phyloP scores from a whole-genome alignment of 92 coral and sea anemone genomes.

The Porites divaricata region DNA sequence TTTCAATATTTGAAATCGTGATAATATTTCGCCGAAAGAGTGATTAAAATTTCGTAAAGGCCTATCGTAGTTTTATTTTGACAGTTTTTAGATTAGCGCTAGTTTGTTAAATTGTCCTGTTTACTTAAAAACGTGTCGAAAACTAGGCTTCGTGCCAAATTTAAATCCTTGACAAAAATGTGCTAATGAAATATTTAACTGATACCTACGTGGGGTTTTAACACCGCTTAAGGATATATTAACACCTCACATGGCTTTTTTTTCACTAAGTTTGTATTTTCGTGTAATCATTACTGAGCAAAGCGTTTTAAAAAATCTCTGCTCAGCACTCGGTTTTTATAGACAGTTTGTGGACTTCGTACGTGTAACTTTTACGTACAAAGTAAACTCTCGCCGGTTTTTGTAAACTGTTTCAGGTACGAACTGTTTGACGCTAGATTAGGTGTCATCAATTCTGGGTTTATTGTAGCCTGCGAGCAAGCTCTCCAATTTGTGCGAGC shows the following conservation, averaged over 20 bases:
- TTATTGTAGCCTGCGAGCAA: no score
- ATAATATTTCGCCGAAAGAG: neutral
- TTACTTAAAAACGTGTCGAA: constrained; percentile 5
- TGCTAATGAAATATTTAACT: constrained; percentile 7
- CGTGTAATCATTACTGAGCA: no score
- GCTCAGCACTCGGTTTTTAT: no score
- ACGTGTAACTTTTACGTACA: no score
- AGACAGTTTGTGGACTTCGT: no score
- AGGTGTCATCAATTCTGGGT: no score
- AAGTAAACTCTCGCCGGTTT: no score
- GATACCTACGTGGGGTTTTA: neutral
- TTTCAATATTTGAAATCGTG: neutral
- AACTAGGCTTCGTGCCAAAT: constrained; percentile 11
- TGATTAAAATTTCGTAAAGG: neutral
- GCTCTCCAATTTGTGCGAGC: no score
- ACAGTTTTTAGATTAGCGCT: constrained; percentile 30
- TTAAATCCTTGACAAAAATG: neutral
- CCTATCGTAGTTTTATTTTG: constrained; percentile 8
- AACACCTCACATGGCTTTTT: neutral
- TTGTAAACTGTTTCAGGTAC: no score
- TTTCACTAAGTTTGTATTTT: no score
- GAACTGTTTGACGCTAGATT: no score
- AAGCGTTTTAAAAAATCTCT: no score
- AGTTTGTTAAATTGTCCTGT: constrained; percentile 21
- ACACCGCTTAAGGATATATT: constrained; percentile 2